These are phyloP conservation scores for Gavia stellata DNA, from an alignment of 2,113 vertebrate species.

Conservation along the genomic window DNA sequence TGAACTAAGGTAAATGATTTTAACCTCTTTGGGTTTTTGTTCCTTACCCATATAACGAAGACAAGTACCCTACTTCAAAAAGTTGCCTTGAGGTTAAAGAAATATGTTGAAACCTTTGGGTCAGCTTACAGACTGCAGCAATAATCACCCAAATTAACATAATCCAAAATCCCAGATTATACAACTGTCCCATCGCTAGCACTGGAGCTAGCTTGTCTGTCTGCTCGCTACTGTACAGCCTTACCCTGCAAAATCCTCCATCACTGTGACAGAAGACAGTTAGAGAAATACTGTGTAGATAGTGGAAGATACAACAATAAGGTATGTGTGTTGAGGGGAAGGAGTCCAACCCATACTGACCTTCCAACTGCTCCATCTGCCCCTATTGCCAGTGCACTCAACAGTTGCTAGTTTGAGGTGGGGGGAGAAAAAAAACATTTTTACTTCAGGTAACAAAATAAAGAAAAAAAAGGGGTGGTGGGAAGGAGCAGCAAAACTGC, in stretches of 20 bases:
- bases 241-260: neutral
- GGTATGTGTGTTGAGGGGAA: neutral
- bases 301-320: neutral
- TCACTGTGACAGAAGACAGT: accelerated
- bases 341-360: constrained; percentile 63
- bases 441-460: neutral
- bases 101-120: neutral
- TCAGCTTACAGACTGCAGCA: neutral
- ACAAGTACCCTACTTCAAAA: neutral
- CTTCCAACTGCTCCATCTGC: constrained; percentile 91
- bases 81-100: neutral
- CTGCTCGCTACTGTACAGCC: neutral
- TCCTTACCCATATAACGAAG: neutral
- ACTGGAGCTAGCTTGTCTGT: neutral
- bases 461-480: neutral
- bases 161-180: neutral
- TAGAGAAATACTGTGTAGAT: neutral
- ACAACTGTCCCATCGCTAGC: neutral
- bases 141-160: neutral
- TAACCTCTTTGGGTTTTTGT: neutral
- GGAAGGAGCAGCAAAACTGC: neutral
- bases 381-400: constrained; percentile 83
- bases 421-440: neutral
- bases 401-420: constrained; percentile 80
- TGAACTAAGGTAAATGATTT: neutral